Evolutionary conservation across 2,797 vertebrate genomes (phyloP), one percentile per base, ranked within the genome.

Genomic region (Protosalanx chinensis): DNA sequence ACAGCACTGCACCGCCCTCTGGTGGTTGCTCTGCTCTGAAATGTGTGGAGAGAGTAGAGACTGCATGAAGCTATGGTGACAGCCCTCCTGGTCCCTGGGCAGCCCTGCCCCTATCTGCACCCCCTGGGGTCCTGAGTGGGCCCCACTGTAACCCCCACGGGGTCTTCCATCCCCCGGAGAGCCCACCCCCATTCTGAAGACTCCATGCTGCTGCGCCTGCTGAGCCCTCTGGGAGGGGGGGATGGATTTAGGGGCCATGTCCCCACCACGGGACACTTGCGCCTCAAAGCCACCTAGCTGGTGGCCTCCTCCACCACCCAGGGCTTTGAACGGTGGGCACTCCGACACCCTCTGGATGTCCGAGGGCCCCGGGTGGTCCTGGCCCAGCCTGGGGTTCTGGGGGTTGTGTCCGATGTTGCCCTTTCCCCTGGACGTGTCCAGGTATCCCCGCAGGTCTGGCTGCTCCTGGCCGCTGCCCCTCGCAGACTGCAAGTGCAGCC

Each of bases 1-100:
- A 4, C 95, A 94, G n/a, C 96, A 98, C 79, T 98, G 98, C 0
- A 93, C 73, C 32, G 89, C 90, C 66, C 96, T 94, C 76, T 94
- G 95, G 88, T 98, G 97, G 74, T 90, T 91, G 72, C 92, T 92
- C 83, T 98, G 97, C 78, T 99, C 98, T 61, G 94, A 89, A 57
- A 96, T 91, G 77, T 98, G 96, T 72, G 98, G 94, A 16, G 94
- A 91, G 7, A 99, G 94, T 56, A 98, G 93, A 82, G 94, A 97
- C 87, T 98, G 97, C 97, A 99, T 98, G 81, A 99, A 99, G 74
- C 93, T 96, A 84, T 98, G 97, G 74, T 98, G 97, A 84, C 97
- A 99, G 18, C 92, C 93, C 7, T 98, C 98, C 62, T 94, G 95
- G 12, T 98, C 97, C 70, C 95, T 85, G 0, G 92, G 87, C 64